Evolutionary conservation across 2,797 vertebrate genomes (phyloP), one percentile per base, ranked within the genome.

Genomic region (Syngnathus acus): DNA sequence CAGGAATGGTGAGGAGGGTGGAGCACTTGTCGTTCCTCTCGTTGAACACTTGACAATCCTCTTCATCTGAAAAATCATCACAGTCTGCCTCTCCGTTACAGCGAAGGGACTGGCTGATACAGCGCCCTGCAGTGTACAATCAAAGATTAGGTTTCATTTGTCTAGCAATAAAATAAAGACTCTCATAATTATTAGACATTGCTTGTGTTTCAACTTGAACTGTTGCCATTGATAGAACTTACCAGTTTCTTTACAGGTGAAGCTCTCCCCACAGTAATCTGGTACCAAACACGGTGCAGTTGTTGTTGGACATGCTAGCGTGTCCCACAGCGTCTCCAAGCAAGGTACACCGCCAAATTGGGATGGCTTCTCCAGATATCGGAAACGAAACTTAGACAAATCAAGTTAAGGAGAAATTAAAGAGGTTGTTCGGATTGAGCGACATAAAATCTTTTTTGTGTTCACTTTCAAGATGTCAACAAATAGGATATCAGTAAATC

Each of bases 11-110:
- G 9, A 91, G 43, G 9, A 94, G 82, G 9, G 86, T 65, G 32
- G 78, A 82, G 70, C 96, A 98, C 73, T 91, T 91, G 32, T 71
- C 88, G 4, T 69, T 37, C 32, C 73, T 77, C 65, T 11, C 60
- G 69, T 67, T 78, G 0, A 87, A 50, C 4, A 81, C 77, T n/a
- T 73, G 73, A 71, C 96, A 99, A 54, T 72, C 60, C 0, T 78
- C 78, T 76, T 99, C 97, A 45, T 99, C 97, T 3, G 93, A 93
- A 3, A 70, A 81, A 37, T 93, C 91, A 0, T 80, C 70, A 73
- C 97, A 99, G 83, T 98, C 95, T 0, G 0, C 0, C 23, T 96
- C 94, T 64, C 94, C 92, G 0, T 98, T 97, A 67, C 97, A 98
- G 39, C 88, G 71, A 0, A 98, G 92, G 16, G 89, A 86, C 71